Conservation (phyloP, 2,113 vertebrate species). For the Trichomycterus rosablanca region DNA sequence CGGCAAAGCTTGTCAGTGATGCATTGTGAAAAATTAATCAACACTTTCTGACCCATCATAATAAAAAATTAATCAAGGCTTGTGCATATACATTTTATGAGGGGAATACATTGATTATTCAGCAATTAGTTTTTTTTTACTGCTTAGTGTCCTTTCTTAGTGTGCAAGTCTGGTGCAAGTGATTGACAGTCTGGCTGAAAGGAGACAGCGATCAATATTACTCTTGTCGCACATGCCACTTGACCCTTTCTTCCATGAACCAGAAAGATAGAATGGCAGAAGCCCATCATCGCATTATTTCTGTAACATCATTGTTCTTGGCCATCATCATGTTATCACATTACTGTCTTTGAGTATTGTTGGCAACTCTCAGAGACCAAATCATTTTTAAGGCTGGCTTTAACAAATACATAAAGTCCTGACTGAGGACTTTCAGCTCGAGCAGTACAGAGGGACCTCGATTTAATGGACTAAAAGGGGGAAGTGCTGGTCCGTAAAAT, state of each 20-base stretch:
- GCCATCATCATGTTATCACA: constrained; percentile 24
- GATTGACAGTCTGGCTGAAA: background rate
- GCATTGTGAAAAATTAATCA: too few species aligned
- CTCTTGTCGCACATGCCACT: constrained; percentile 31
- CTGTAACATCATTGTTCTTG: constrained; percentile 29
- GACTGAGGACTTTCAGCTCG: constrained; percentile 17
- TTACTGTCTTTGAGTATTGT: too few species aligned
- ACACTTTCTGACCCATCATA: too few species aligned
- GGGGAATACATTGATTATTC: background rate
- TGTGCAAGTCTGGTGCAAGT: background rate
- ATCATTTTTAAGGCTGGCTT: background rate
- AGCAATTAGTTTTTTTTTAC: background rate
- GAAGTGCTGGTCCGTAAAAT: too few species aligned
- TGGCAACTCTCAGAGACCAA: background rate
- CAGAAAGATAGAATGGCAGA: constrained; percentile 27
- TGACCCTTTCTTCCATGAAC: constrained; percentile 37
- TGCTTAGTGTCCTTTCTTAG: too few species aligned
- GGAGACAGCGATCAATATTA: constrained; percentile 22
- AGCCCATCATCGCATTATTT: constrained; percentile 29
- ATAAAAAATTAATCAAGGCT: too few species aligned
- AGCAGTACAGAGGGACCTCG: background rate
- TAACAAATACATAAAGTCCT: constrained; percentile 8
- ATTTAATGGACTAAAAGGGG: too few species aligned
- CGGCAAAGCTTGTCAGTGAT: too few species aligned
- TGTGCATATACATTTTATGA: too few species aligned